phyloP scores from a whole-genome alignment of 2,797 vertebrate species.

The Mus minutoides region DNA sequence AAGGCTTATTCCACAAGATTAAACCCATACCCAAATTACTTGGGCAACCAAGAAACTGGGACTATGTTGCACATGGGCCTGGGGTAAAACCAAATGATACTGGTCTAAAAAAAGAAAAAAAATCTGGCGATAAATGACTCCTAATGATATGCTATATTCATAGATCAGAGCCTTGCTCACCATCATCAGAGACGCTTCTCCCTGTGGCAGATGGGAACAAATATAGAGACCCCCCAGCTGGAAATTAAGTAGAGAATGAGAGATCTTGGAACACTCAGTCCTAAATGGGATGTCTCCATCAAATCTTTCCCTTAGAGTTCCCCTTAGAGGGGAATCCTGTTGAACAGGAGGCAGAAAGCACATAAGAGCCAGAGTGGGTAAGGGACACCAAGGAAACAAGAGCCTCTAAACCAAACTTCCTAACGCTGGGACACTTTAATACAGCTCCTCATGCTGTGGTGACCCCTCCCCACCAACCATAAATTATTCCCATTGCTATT shows the following conservation, averaged over 20 bases:
- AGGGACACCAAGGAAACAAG: background rate
- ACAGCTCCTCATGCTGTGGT: background rate
- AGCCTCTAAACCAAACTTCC: background rate
- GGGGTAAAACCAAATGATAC: background rate
- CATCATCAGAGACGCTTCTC: background rate
- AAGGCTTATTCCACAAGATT: background rate
- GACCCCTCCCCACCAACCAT: background rate
- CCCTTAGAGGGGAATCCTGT: too few species aligned
- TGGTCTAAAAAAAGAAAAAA: background rate
- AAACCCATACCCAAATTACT: background rate
- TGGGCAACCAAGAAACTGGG: background rate
- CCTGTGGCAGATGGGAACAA: background rate
- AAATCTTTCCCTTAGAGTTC: too few species aligned
- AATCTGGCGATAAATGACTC: background rate
- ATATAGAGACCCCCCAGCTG: background rate
- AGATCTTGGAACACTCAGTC: background rate
- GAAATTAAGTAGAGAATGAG: background rate
- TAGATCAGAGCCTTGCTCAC: background rate
- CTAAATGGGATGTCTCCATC: background rate
- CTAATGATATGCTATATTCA: background rate
- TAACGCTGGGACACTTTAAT: background rate
- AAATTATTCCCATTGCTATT: background rate
- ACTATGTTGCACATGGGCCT: too few species aligned
- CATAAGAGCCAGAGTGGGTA: background rate
- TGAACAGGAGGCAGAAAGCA: too few species aligned